These are phyloP conservation scores for Psettodes erumei DNA, from an alignment of 2,113 vertebrate genomes.

Conservation along the genomic window DNA sequence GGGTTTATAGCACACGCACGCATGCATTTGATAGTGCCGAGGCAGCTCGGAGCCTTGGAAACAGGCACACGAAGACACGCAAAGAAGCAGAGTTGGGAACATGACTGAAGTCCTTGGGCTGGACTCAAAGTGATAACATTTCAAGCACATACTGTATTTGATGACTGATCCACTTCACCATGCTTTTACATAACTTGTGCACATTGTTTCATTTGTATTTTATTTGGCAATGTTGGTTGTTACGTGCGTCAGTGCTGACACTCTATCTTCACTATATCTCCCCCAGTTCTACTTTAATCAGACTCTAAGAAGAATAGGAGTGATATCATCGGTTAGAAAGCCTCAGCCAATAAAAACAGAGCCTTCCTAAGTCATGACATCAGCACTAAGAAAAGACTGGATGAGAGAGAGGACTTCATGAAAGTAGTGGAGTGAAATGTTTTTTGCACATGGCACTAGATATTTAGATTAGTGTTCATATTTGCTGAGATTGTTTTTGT, in stretches of 20 bases:
- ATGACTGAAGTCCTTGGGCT: neutral
- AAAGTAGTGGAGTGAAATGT: conserved; percentile 2
- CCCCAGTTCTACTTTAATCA: conserved; percentile 53
- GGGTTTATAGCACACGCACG: conserved; percentile 64
- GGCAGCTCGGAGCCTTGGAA: neutral
- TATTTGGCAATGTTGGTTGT: conserved; percentile 27
- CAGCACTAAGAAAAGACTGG: conserved; percentile 54
- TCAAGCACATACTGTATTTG: neutral
- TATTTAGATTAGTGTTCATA: neutral
- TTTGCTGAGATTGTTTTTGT: neutral
- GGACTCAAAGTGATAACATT: neutral
- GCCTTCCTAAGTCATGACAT: conserved; percentile 70
- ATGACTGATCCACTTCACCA: neutral
- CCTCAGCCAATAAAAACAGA: conserved; percentile 63
- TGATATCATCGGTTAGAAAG: conserved; percentile 64
- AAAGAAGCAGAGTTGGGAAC: neutral
- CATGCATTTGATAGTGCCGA: neutral
- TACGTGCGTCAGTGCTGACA: conserved; percentile 26
- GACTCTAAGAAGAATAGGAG: conserved; percentile 26
- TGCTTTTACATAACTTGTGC: neutral
- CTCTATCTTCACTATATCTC: conserved; percentile 66
- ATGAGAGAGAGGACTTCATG: conserved; percentile 23
- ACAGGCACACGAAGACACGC: neutral
- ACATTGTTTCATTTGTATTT: conserved; percentile 23
- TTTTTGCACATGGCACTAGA: neutral